Evolutionary conservation across 2,113 vertebrate genomes (phyloP), one percentile per base, ranked within the genome.

Genomic region (Archilochus colubris): DNA sequence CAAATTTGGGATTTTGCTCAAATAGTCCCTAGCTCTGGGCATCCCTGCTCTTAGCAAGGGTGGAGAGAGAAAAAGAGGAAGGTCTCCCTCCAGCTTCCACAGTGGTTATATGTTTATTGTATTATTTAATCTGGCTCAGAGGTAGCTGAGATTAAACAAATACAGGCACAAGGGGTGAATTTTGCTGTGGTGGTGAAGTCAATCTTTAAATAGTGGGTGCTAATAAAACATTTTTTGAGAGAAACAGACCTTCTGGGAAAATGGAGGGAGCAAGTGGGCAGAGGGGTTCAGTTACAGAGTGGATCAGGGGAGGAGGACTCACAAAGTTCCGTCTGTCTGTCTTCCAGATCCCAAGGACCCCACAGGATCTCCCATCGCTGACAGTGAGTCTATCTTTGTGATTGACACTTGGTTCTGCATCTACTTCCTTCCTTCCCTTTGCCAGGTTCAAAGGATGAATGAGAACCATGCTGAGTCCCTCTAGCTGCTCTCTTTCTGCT

Each of bases 341-440:
- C 73, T 97, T 94, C 8, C 91, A 97, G 96, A 96, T 88, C 38
- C 76, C 21, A 69, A 94, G 89, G 91, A 78, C 12, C 25, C 54
- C 19, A 16, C 62, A 70, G 86, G 44, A 81, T 57, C 88, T 53
- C 53, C 36, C 61, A 63, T 25, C 0, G 0, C 68, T 84, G 81
- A 61, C 64, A 93, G 97, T 97, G 48, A 96, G 91, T 96, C 90
- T 63, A 53, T 5, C 0, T 1, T n/a, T 78, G 50, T 38, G 63
- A 75, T 9, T 2, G 18, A 50, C 9, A 14, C 31, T 76, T 31
- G 69, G 58, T 51, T 81, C 30, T 64, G 4, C 40, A 43, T 63
- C 68, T 74, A 9, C 12, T 14, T 82, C 44, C 74, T 38, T 77
- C 68, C 44, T 63, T 33, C 30, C 12, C 62, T 80, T 80, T 48